phyloP scores from a whole-genome alignment of 2,888 invertebrate species.

The Nymphalis urticae region DNA sequence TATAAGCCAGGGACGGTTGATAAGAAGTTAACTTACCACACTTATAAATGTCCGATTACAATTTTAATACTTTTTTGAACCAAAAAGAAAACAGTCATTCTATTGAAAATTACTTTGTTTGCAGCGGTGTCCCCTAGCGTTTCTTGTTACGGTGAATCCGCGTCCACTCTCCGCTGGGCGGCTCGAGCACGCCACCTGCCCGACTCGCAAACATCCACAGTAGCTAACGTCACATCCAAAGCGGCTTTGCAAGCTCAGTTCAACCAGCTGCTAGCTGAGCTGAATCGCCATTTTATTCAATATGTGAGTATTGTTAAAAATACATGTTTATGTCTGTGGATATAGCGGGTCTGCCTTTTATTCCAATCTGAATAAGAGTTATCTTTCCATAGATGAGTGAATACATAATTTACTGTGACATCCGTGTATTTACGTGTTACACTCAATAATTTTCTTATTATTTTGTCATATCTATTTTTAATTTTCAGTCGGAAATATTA shows the following conservation, averaged over 20 bases:
- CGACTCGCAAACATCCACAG: slow-evolving; percentile 44
- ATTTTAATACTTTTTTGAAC: neutral
- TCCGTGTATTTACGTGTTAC: no score
- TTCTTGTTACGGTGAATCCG: slow-evolving; percentile 88
- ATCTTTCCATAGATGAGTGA: no score
- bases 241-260: slow-evolving; percentile 69
- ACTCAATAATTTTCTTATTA: no score
- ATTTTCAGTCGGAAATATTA: no score
- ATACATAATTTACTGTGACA: no score
- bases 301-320: slow-evolving; percentile 53
- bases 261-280: slow-evolving; percentile 60
- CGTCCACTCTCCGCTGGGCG: slow-evolving; percentile 91
- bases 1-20: no score
- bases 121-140: slow-evolving; percentile 89
- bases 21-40: no score
- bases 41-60: no score
- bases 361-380: no score
- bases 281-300: slow-evolving; percentile 61
- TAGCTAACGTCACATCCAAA: slow-evolving; percentile 43
- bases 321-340: no score
- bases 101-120: neutral
- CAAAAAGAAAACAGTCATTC: neutral
- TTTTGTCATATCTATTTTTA: no score
- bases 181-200: slow-evolving; percentile 87
- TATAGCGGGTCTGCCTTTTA: no score